Base-by-base conservation (phyloP, 2,888 invertebrate genomes). In the Apotomis betuletana region DNA sequence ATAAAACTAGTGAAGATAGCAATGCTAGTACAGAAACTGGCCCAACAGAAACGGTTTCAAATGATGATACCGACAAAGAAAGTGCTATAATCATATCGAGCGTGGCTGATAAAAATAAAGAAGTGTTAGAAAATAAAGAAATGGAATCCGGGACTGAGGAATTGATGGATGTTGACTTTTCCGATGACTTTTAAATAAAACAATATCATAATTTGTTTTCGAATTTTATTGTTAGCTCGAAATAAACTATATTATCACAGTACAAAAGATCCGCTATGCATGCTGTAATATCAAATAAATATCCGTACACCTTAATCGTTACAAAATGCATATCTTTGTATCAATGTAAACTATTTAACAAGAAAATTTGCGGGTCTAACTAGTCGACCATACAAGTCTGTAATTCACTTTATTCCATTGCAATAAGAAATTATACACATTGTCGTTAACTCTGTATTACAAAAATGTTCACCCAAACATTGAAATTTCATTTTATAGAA, bases 151-250 rank as follows among this genome's bases (percentile, higher is more conserved):
- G 55, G 13, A 27, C 59, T 54, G 80, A 83, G 36, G 84, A 87
- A 15, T 46, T 89, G 1, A 91, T 92, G 90, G 90, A 91, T 80
- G 81, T 91, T 12, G 91, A 92, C 79, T 92, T 92, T 73, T 83
- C 77, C 82, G 90, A 90, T 54, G 90, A 90, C 15, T 91, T 89
- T 79, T 91, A 44, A 79, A 60, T 36, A 46, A 52, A 75, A 52
- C 12, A 10, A 67, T 58, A 15, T 8, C 8, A 12, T 38, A 5
- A 10, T 5, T 46, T 62, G 27, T 63, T 62, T 69, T 68, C 15
- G 54, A 68, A 68, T 12, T 72, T 68, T 72, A 72, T 68, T 72
- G 54, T 68, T 72, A 72, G 68, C 67, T 63, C 59, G 52, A 72
- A 67, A 72, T 70, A 67, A 72, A 67, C 71, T 67, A 68, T 54